Conservation (phyloP, 1,140 invertebrate species). For the Aphaenogaster floridana region DNA sequence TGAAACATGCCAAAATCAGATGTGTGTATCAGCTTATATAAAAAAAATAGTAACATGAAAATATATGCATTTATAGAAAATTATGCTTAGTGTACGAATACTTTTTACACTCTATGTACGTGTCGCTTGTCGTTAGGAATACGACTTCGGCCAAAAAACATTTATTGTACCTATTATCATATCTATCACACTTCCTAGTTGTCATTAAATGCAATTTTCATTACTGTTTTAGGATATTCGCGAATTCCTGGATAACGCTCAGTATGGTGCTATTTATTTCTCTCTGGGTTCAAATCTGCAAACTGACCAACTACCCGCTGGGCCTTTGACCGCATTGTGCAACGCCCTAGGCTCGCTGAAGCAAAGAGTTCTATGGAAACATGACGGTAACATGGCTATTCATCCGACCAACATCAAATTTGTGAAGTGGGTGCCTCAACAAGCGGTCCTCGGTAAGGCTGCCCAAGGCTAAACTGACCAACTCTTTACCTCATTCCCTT, state of each 20-base stretch:
- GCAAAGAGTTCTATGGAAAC: conserved; percentile 90
- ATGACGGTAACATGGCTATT: conserved; percentile 83
- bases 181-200: too few species aligned
- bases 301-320: conserved; percentile 85
- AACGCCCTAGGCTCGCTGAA: conserved; percentile 88
- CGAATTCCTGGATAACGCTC: conserved; percentile 86
- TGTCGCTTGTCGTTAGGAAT: not conserved
- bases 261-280: conserved; percentile 88
- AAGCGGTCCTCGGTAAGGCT: conserved; percentile 88
- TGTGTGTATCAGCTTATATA: too few species aligned
- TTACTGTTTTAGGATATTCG: conserved; percentile 82
- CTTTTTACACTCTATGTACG: too few species aligned
- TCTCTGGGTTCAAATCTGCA: conserved; percentile 88
- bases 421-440: conserved; percentile 91
- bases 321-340: conserved; percentile 83
- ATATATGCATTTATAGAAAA: too few species aligned
- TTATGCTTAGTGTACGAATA: too few species aligned
- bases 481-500: conserved; percentile 41
- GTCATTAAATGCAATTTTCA: conserved; percentile 27
- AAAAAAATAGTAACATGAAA: too few species aligned
- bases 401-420: conserved; percentile 88
- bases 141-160: not conserved
- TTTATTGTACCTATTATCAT: not conserved
- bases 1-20: too few species aligned
- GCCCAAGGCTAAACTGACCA: conserved; percentile 58